Evolutionary conservation across 2,888 invertebrate species (phyloP), one percentile per base, ranked within the genome.

Genomic region (Erebia ligea): DNA sequence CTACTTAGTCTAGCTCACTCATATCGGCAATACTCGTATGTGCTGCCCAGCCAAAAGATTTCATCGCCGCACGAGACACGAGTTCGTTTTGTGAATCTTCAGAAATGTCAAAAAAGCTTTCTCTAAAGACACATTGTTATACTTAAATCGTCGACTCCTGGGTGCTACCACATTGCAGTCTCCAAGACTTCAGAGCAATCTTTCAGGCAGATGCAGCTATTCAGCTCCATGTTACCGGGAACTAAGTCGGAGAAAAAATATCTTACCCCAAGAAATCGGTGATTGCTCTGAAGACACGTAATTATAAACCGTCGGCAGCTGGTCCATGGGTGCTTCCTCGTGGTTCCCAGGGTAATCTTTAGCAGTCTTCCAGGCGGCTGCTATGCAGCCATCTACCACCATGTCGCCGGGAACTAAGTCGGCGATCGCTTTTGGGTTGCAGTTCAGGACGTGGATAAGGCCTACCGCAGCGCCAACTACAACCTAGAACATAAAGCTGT

Each of bases 381-480:
- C 95, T 15, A 97, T 95, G 81, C 96, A 91, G 65, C 95, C 95
- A 81, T 96, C 96, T 25, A 97, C 95, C 10, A 96, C 96, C 85
- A 96, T 94, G 83, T 98, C 98, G 0, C 96, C 97, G 0, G 98
- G 97, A 0, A 98, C 95, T 70, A 97, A 94, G 84, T 97, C 97
- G 0, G 97, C 96, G 0, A 94, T 82, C 0, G 91, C 91, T 11
- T 94, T 91, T 0, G 94, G 93, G 77, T 95, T 94, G 79, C 96
- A 96, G 80, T 96, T 94, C 79, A 97, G 91, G 0, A 95, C 95
- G 75, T 96, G 95, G 15, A 97, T 87, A 0, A 97, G 91, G 0
- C 97, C 97, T 0, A 96, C 94, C 0, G 96, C 95, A 0, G 95
- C 95, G 1, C 95, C 95, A 0, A 92, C 91, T 0, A 93, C 91